phyloP scores from a whole-genome alignment of 2,888 invertebrate genomes.

The Thyatira batis region DNA sequence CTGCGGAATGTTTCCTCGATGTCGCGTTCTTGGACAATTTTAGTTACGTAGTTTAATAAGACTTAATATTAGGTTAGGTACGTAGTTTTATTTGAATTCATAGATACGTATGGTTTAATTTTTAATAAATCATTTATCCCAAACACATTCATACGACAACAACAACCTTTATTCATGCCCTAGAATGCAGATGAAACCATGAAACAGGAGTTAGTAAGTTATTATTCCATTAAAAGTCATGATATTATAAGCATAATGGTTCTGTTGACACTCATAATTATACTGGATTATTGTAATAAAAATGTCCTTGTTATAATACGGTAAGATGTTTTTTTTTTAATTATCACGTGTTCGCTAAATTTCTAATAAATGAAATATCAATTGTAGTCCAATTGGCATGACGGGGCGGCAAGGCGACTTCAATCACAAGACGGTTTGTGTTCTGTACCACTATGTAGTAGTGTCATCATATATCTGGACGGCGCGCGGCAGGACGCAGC shows the following conservation, averaged over 20 bases:
- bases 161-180: too few relatives aligned
- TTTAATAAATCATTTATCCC: too few relatives aligned
- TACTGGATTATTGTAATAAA: too few relatives aligned
- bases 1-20: not conserved
- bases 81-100: too few relatives aligned
- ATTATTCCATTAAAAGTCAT: too few relatives aligned
- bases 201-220: too few relatives aligned
- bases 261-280: not conserved
- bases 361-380: slow-evolving; percentile 22
- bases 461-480: slow-evolving; percentile 34
- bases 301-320: not conserved
- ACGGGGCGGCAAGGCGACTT: slow-evolving; percentile 33
- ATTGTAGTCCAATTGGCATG: slow-evolving; percentile 55
- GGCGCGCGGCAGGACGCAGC: slow-evolving; percentile 34
- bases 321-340: slow-evolving; percentile 9
- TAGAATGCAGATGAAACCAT: too few relatives aligned
- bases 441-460: slow-evolving; percentile 38
- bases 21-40: not conserved
- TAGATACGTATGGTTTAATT: too few relatives aligned
- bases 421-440: slow-evolving; percentile 34
- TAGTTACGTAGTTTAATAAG: not conserved
- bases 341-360: slow-evolving; percentile 25
- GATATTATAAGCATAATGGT: too few relatives aligned
- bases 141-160: too few relatives aligned
- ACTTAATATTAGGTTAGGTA: not conserved